phyloP scores from a whole-genome alignment of 2,888 invertebrate genomes.

The Colletes collaris region DNA sequence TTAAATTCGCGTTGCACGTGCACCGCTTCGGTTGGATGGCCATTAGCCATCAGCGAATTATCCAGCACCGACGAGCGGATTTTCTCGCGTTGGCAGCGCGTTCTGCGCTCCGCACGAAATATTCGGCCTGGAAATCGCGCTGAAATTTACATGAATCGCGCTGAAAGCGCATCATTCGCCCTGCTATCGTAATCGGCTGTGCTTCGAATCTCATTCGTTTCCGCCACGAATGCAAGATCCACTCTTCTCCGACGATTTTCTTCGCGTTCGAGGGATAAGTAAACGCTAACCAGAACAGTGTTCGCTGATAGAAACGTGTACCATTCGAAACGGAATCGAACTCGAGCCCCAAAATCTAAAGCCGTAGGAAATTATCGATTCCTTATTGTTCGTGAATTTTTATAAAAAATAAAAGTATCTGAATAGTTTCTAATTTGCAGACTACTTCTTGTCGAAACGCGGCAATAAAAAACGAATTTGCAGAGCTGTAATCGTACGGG shows the following conservation, averaged over 20 bases:
- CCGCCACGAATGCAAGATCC: not conserved
- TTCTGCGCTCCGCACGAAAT: constrained; percentile 47
- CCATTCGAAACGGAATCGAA: too few relatives aligned
- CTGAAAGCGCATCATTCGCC: constrained; percentile 44
- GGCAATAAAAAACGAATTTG: too few relatives aligned
- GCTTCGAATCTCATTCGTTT: constrained; percentile 44
- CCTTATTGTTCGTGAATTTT: too few relatives aligned
- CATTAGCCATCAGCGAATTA: constrained; percentile 71
- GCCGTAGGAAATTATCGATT: too few relatives aligned
- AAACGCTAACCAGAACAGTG: too few relatives aligned
- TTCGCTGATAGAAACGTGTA: too few relatives aligned
- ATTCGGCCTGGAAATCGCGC: constrained; percentile 58
- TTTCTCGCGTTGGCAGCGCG: constrained; percentile 63
- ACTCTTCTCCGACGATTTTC: not conserved
- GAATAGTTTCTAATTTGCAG: too few relatives aligned
- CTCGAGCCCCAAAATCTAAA: too few relatives aligned
- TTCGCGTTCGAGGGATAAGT: too few relatives aligned
- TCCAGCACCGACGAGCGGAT: constrained; percentile 62
- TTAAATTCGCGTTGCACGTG: constrained; percentile 65
- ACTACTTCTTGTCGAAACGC: too few relatives aligned
- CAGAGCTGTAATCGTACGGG: too few relatives aligned
- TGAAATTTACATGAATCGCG: constrained; percentile 70
- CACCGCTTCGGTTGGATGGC: constrained; percentile 57
- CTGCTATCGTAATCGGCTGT: constrained; percentile 50
- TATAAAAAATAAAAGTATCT: too few relatives aligned